These are phyloP conservation scores for Nothocercus julius DNA, from an alignment of 2,113 vertebrate genomes.

Conservation along the genomic window DNA sequence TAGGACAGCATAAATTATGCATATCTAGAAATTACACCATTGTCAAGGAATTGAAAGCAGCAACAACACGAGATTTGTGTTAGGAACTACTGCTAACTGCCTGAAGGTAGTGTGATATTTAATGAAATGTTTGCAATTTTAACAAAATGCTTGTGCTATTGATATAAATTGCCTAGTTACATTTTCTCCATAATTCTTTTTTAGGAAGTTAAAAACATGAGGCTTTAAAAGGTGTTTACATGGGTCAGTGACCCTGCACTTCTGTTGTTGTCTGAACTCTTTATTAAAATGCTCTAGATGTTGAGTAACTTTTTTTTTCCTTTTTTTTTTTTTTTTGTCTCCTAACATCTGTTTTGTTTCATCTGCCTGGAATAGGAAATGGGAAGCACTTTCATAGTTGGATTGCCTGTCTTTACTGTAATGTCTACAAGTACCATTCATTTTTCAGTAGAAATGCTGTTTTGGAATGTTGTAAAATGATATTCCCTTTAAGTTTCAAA, in stretches of 20 bases:
- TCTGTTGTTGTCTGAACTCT: background rate
- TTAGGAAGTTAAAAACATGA: background rate
- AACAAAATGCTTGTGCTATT: background rate
- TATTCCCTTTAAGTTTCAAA: constrained; percentile 40
- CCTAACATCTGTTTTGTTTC: constrained; percentile 55
- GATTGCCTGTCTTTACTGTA: constrained; percentile 1
- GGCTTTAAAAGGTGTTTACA: background rate
- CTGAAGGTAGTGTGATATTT: background rate
- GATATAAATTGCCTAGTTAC: background rate
- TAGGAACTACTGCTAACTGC: background rate
- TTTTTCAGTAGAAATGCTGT: constrained; percentile 37
- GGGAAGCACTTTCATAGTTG: constrained; percentile 21
- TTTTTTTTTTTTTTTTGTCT: background rate
- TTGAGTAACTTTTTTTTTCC: background rate
- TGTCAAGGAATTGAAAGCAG: background rate
- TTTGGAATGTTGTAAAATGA: constrained; percentile 58
- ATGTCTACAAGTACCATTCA: constrained; percentile 1
- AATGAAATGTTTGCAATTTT: background rate
- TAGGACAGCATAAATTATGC: constrained; percentile 25
- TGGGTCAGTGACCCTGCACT: background rate
- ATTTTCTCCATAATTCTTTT: background rate
- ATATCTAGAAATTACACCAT: background rate
- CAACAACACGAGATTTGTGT: background rate
- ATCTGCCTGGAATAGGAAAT: constrained; percentile 50
- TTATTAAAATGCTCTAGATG: background rate